phyloP scores from a whole-genome alignment of 1,140 invertebrate genomes.

The Telenomus remus region DNA sequence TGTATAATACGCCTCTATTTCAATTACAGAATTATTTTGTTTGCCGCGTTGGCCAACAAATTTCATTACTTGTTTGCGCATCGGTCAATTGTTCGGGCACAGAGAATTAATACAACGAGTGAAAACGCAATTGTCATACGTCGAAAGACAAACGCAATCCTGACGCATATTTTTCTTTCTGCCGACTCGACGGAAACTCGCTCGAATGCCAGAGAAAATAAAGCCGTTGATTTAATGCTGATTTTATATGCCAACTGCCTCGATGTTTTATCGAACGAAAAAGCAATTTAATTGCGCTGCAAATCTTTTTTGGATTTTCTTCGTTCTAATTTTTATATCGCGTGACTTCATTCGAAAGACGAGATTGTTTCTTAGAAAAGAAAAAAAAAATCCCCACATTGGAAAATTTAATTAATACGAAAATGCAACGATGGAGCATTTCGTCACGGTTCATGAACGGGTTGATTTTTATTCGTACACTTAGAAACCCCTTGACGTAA shows the following conservation, averaged over 20 bases:
- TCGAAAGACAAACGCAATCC: conserved; percentile 8
- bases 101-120: conserved; percentile 18
- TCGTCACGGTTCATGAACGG: no score
- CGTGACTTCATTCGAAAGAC: no score
- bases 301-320: no score
- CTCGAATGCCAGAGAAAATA: conserved; percentile 4
- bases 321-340: no score
- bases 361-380: no score
- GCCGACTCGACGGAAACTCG: not conserved
- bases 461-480: no score
- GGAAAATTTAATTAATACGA: no score
- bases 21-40: conserved; percentile 12
- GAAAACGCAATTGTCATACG: conserved; percentile 11
- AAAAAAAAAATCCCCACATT: no score
- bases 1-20: conserved; percentile 36
- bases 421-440: no score
- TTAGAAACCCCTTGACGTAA: no score
- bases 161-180: not conserved
- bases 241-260: not conserved
- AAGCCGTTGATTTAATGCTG: not conserved
- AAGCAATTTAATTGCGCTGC: no score
- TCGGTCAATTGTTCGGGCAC: conserved; percentile 20
- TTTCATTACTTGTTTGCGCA: conserved; percentile 3
- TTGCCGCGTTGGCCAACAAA: conserved; percentile 11
- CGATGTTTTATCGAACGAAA: no score